These are phyloP conservation scores for Chelonoidis abingdonii DNA, from an alignment of 2,113 vertebrate species.

Conservation along the genomic window DNA sequence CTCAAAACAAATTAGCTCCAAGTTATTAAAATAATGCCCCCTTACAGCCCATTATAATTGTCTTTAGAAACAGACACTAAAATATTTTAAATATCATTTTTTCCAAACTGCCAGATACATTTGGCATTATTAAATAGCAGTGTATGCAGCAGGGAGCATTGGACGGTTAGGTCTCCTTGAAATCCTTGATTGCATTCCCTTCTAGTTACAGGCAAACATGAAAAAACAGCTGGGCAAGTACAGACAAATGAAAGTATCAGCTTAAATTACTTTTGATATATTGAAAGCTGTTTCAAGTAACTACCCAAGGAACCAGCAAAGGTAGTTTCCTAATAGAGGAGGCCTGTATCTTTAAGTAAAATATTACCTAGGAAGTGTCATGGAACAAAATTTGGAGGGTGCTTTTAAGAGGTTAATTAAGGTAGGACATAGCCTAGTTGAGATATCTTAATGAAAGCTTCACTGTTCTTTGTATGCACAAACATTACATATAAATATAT, in stretches of 20 bases:
- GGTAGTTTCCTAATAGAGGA: neutral
- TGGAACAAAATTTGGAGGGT: neutral
- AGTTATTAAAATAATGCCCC: neutral
- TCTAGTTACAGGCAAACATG: neutral
- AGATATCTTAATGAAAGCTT: neutral
- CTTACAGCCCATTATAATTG: neutral
- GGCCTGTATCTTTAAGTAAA: neutral
- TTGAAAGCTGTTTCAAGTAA: neutral
- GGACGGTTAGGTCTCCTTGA: neutral
- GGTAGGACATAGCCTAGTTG: neutral
- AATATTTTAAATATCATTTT: neutral
- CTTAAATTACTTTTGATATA: neutral
- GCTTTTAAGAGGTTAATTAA: neutral
- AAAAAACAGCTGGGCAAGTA: slow-evolving; percentile 6
- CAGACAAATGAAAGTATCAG: neutral
- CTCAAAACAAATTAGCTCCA: neutral
- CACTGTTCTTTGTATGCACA: neutral
- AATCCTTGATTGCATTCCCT: neutral
- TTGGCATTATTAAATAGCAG: neutral
- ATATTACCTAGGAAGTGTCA: neutral
- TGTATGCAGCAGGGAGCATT: neutral
- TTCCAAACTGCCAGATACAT: neutral
- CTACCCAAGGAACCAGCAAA: neutral
- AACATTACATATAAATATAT: neutral
- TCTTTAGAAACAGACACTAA: neutral